A percentile compares a stretch with the other conserved stretches of the same genome.
Conservation (phyloP, 2,888 invertebrate species). For the Caenorhabditis japonica region DNA sequence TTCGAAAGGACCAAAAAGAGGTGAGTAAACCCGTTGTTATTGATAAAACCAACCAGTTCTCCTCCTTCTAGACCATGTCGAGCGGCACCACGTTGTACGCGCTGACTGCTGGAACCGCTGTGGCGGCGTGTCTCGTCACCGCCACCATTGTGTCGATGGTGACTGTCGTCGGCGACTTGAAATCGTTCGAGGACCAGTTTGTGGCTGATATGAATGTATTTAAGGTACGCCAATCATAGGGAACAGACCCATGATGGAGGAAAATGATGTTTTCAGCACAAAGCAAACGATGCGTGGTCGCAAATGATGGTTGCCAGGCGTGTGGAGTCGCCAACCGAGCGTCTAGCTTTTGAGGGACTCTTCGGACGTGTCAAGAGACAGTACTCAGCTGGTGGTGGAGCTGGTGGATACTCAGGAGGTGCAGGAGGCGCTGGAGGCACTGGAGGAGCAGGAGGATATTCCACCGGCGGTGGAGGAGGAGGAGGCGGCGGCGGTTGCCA, state of each 20-base stretch:
- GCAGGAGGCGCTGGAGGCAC: slow-evolving; percentile 7
- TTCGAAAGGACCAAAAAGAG: not conserved
- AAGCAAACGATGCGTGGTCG: slow-evolving; percentile 59
- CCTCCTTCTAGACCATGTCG: slow-evolving; percentile 40
- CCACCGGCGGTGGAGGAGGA: slow-evolving; percentile 9
- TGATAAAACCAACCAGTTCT: slow-evolving; percentile 14
- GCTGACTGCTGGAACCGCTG: slow-evolving; percentile 47
- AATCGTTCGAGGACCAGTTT: slow-evolving; percentile 42
- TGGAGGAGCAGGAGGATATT: slow-evolving; percentile 9
- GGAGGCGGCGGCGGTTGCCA: slow-evolving; percentile 15
- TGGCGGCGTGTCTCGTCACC: slow-evolving; percentile 45
- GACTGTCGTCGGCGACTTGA: slow-evolving; percentile 39
- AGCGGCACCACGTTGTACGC: slow-evolving; percentile 52
- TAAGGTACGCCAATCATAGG: slow-evolving; percentile 18
- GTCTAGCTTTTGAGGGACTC: slow-evolving; percentile 48
- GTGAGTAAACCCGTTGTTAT: not conserved
- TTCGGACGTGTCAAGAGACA: slow-evolving; percentile 41
- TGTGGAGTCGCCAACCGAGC: slow-evolving; percentile 43
- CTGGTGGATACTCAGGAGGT: slow-evolving; percentile 12
- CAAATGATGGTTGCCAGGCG: slow-evolving; percentile 52
- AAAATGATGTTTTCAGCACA: slow-evolving; percentile 21
- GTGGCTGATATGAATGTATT: slow-evolving; percentile 41
- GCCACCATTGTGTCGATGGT: slow-evolving; percentile 41
- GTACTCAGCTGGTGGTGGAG: slow-evolving; percentile 24
- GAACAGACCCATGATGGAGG: too few relatives aligned